Percentiles rank a stretch among this genome's conserved stretches.
Conservation (phyloP, 2,888 invertebrate species). For the Pristionchus maxplancki region DNA sequence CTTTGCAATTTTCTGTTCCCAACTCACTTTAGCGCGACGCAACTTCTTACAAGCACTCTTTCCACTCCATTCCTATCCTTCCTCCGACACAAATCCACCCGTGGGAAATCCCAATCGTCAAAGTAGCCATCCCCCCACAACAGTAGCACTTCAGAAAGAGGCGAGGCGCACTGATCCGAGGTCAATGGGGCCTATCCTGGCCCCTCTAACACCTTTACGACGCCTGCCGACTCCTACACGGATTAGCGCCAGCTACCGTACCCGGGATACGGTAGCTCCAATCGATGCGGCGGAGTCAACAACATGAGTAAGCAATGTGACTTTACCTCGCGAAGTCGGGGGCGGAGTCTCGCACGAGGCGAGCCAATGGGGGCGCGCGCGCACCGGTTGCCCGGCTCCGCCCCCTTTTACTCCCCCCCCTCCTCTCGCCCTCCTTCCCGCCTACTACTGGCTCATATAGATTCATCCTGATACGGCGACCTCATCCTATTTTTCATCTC, state of each 20-base stretch:
- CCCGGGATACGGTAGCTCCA: neutral
- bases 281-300: slow-evolving; percentile 15
- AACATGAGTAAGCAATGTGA: neutral
- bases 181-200: slow-evolving; percentile 1
- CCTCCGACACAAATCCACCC: neutral
- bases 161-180: neutral
- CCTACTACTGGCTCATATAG: slow-evolving; percentile 32
- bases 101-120: neutral
- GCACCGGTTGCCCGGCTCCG: slow-evolving; percentile 36
- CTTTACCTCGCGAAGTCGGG: neutral
- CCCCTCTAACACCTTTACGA: slow-evolving; percentile 11
- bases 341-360: neutral
- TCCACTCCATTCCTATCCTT: neutral
- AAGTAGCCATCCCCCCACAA: neutral
- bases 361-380: slow-evolving; percentile 30
- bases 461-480: slow-evolving; percentile 41
- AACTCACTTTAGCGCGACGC: neutral
- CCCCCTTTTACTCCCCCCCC: neutral
- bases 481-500: neutral
- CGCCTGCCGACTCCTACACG: neutral
- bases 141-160: neutral
- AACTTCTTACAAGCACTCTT: neutral
- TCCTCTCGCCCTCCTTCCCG: neutral
- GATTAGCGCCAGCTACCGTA: neutral
- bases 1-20: neutral